Evolutionary conservation across 2,888 invertebrate genomes (phyloP).

Genomic region (Limnephilus rhombicus): DNA sequence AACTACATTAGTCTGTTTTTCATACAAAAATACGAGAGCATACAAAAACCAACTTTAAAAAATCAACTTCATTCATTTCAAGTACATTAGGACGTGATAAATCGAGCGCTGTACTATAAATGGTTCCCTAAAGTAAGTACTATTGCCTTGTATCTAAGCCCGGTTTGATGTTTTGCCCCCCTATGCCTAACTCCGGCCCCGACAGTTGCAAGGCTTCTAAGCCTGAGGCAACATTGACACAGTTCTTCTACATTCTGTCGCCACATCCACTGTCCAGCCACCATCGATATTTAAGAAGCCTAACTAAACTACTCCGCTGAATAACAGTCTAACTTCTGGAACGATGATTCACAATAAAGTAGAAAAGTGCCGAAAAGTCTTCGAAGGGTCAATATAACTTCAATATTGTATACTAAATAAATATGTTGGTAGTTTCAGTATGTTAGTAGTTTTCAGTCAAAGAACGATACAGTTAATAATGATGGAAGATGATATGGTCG

Average conservation of each 20-base stretch:
- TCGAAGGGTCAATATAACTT: background rate
- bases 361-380: background rate
- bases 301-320: background rate
- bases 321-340: background rate
- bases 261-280: background rate
- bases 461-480: too few species aligned
- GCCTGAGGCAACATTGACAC: slow-evolving; percentile 34
- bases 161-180: background rate
- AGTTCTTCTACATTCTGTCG: background rate
- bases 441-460: too few species aligned
- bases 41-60: too few species aligned
- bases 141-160: background rate
- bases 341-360: background rate
- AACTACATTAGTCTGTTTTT: too few species aligned
- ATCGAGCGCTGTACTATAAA: background rate
- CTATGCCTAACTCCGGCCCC: background rate
- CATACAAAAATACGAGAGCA: too few species aligned
- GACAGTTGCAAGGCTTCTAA: slow-evolving; percentile 38
- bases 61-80: background rate
- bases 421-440: too few species aligned
- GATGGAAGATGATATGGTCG: too few species aligned
- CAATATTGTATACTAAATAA: too few species aligned
- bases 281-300: background rate
- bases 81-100: background rate
- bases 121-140: slow-evolving; percentile 6